phyloP scores from a whole-genome alignment of 2,113 vertebrate species.

The Chauna torquata region DNA sequence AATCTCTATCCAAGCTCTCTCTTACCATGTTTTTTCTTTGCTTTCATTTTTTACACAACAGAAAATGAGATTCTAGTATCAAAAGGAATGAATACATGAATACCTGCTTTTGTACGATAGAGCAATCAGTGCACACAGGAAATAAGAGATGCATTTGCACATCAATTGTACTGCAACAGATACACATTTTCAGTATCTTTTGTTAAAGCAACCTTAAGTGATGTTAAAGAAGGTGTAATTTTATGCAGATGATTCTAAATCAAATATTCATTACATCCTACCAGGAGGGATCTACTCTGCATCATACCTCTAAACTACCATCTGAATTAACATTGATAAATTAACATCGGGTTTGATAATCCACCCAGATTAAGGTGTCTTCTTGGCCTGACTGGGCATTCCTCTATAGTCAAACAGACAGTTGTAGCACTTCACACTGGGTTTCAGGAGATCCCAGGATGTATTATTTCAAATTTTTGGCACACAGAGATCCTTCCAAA shows the following conservation, averaged over 20 bases:
- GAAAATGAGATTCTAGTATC: neutral
- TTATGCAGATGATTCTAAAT: slow-evolving; percentile 17
- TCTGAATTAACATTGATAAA: neutral
- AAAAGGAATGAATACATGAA: neutral
- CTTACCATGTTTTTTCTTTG: neutral
- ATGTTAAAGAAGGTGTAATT: neutral
- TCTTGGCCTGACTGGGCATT: neutral
- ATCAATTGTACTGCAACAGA: neutral
- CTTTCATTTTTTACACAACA: neutral
- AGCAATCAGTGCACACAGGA: neutral
- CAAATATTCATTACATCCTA: neutral
- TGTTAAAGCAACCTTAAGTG: neutral
- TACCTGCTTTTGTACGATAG: neutral
- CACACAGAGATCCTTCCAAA: neutral
- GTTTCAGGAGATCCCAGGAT: neutral
- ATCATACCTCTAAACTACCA: neutral
- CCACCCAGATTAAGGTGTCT: neutral
- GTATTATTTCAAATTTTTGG: neutral
- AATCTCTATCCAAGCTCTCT: neutral
- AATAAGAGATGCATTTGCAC: neutral
- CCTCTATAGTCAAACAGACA: neutral
- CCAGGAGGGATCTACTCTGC: neutral
- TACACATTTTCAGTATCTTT: slow-evolving; percentile 8
- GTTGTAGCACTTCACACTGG: neutral
- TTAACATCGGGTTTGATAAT: neutral